Evolutionary conservation across 2,797 vertebrate species (phyloP).

Genomic region (Xenops minutus): DNA sequence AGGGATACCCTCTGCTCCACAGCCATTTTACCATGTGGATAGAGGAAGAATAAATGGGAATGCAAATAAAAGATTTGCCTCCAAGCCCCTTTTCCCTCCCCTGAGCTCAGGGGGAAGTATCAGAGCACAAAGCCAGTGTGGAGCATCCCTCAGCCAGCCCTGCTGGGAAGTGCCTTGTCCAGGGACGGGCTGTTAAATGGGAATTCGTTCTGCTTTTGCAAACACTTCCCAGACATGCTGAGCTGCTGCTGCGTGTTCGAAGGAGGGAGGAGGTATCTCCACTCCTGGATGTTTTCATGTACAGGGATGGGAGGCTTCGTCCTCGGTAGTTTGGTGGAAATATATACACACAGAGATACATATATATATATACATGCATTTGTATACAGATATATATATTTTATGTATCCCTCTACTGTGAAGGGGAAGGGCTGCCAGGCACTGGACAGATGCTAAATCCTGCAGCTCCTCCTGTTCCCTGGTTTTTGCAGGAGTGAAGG

Average conservation of each 20-base stretch:
- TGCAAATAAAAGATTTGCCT: not conserved
- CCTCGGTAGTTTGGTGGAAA: not conserved
- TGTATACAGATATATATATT: not conserved
- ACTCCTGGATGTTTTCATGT: not conserved
- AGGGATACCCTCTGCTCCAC: not conserved
- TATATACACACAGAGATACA: rapidly evolving
- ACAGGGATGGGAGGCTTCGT: not conserved
- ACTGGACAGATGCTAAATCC: not conserved
- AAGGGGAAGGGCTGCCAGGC: not conserved
- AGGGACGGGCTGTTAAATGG: not conserved
- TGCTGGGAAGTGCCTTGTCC: not conserved
- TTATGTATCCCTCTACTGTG: not conserved
- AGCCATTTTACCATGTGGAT: not conserved
- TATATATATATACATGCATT: rapidly evolving
- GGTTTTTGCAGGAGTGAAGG: not conserved
- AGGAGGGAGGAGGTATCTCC: not conserved
- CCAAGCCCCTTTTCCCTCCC: not conserved
- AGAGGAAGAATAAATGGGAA: not conserved
- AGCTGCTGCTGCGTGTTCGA: not conserved
- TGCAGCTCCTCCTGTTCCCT: not conserved
- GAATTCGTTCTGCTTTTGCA: not conserved
- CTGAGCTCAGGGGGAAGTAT: not conserved
- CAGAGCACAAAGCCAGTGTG: not conserved
- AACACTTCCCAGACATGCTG: not conserved
- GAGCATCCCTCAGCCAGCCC: not conserved